Base-by-base conservation (phyloP, 1,140 invertebrate genomes). In the Physella acuta region DNA sequence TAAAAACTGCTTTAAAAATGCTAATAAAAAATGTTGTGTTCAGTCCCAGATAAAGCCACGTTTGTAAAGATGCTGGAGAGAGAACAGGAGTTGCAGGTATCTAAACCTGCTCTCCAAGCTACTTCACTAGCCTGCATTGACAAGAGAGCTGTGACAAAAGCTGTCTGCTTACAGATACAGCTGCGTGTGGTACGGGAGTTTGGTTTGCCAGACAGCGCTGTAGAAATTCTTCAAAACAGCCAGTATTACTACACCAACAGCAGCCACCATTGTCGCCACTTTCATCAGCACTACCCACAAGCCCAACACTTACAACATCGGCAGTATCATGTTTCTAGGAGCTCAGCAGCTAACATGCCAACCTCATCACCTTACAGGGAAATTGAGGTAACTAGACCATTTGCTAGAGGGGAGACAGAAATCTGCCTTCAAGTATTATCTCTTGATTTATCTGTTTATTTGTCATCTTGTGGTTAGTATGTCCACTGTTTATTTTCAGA, bases 151-250 rank as follows among this genome's bases (percentile, higher is more conserved):
- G 14, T 68, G 33, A 26, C 5, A 28, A 44, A 31, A 24, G 49
- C 8, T 33, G 91, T 94, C 56, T 89, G 89, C 74, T 87, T 90
- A 55, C 89, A 92, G 87, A 90, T 97, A 36, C 90, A 93, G 55
- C 84, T 97, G 68, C 88, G 94, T 5, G 94, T 96, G 0, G 94
- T 97, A 0, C 88, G 95, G 39, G 95, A 98, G 84, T 95, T 96
- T 83, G 95, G 95, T 80, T 88, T 96, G 49, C 95, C 95, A 0
- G 95, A 98, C 83, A 89, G 91, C 11, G 93, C 95, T 16, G 92
- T 93, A 0, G 92, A 95, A 83, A 88, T 94, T 53, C 84, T 95
- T 34, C 92, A 94, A 79, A 86, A 82, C 63, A 76, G 76, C 16
- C 78, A 79, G 44, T 79, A 73, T 59, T 82, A 79, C 68, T 78